These are phyloP conservation scores for Pachypeltis micranthus DNA, from an alignment of 1,140 invertebrate species.

Conservation along the genomic window DNA sequence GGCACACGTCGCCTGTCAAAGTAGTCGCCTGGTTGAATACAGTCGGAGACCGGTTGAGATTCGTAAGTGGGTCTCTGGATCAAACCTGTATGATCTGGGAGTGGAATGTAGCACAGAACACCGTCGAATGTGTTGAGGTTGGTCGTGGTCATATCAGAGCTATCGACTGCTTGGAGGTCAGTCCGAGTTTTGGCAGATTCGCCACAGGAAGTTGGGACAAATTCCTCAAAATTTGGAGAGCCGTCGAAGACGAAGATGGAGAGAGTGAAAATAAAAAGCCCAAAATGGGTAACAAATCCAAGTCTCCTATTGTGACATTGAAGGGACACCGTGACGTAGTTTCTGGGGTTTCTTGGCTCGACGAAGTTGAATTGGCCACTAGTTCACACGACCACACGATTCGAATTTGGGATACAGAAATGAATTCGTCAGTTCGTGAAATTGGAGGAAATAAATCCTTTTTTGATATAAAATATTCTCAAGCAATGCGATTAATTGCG, in stretches of 20 bases:
- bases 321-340: conserved; percentile 87
- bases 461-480: conserved; percentile 74
- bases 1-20: conserved; percentile 76
- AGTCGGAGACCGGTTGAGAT: conserved; percentile 48
- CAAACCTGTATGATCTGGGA: conserved; percentile 85
- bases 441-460: conserved; percentile 82
- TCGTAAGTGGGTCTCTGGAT: conserved; percentile 82
- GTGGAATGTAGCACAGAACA: conserved; percentile 64
- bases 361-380: conserved; percentile 59
- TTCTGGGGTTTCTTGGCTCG: conserved; percentile 71
- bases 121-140: conserved; percentile 64
- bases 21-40: conserved; percentile 72
- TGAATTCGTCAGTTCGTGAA: conserved; percentile 68
- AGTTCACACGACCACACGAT: conserved; percentile 94
- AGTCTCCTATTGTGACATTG: conserved; percentile 77
- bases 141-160: conserved; percentile 70
- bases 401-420: conserved; percentile 84
- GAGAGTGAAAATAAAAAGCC: conserved; percentile 5
- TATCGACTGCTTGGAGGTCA: conserved; percentile 70
- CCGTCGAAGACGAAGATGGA: conserved; percentile 2
- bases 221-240: conserved; percentile 63
- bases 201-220: conserved; percentile 90
- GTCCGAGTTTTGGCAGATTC: conserved; percentile 49
- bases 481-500: conserved; percentile 57
- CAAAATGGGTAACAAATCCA: conserved; percentile 15